A percentile compares a stretch with the other conserved stretches of the same genome.
phyloP scores from a whole-genome alignment of 2,797 vertebrate genomes.

The Tragelaphus eurycerus region DNA sequence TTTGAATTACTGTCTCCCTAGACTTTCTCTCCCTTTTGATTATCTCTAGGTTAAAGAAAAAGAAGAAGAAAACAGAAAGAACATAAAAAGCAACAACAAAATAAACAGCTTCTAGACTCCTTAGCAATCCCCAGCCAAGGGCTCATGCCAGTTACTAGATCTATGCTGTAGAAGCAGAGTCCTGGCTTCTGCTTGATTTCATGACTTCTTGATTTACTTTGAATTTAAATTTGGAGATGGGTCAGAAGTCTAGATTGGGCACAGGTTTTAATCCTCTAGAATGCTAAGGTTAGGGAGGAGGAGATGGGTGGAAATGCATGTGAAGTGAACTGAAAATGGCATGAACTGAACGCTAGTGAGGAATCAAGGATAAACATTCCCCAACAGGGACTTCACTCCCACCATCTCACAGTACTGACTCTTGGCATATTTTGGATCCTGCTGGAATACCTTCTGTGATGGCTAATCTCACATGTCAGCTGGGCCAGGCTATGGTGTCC shows the following conservation, averaged over 20 bases:
- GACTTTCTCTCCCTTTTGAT: not conserved
- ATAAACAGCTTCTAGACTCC: not conserved
- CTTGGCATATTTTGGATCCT: not conserved
- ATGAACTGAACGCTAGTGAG: not conserved
- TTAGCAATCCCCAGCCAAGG: not conserved
- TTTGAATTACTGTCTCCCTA: not conserved
- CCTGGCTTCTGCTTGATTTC: not conserved
- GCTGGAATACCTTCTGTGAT: not conserved
- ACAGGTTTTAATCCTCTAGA: not conserved
- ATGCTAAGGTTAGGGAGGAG: not conserved
- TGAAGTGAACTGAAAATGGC: not conserved
- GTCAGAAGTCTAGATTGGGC: not conserved
- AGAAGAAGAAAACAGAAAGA: not conserved
- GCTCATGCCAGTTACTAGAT: not conserved
- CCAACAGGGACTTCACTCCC: not conserved
- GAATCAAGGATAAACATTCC: not conserved
- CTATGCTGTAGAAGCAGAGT: not conserved
- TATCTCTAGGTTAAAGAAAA: not conserved
- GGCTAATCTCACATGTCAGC: not conserved
- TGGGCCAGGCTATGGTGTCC: not conserved
- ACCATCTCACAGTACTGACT: not conserved
- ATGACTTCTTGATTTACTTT: not conserved
- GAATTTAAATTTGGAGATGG: not conserved
- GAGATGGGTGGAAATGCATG: not conserved
- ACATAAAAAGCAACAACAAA: not conserved